Conservation (phyloP, 2,888 invertebrate species). For the Mythimna impura region DNA sequence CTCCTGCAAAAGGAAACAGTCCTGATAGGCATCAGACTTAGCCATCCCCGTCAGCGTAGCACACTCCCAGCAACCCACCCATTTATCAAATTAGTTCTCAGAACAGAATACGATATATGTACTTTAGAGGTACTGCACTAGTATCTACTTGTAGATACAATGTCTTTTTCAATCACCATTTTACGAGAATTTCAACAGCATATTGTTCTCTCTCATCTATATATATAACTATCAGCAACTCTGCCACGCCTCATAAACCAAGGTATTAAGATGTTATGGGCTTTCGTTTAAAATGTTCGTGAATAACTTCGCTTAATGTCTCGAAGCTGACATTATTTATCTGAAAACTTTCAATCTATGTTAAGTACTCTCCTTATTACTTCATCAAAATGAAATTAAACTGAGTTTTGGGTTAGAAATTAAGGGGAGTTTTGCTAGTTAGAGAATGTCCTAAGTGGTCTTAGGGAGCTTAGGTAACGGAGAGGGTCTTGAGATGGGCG, state of each 20-base stretch:
- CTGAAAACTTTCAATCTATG: constrained; percentile 60
- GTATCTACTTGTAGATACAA: too few species aligned
- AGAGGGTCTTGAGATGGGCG: too few species aligned
- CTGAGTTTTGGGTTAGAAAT: constrained; percentile 25
- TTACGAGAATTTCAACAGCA: neutral
- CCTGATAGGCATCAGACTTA: too few species aligned
- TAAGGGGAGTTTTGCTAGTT: constrained; percentile 18
- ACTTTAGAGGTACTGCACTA: neutral
- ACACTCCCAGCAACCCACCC: neutral
- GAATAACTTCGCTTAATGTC: constrained; percentile 51
- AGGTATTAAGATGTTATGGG: constrained; percentile 50
- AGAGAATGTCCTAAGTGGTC: constrained; percentile 12
- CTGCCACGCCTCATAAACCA: constrained; percentile 40
- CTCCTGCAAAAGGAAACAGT: too few species aligned
- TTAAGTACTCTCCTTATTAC: constrained; percentile 54
- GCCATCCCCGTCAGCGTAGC: too few species aligned
- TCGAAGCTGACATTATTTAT: constrained; percentile 56
- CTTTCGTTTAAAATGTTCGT: constrained; percentile 41
- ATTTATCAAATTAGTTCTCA: neutral
- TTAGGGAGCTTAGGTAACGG: neutral
- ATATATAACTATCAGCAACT: constrained; percentile 13
- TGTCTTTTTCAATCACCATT: constrained; percentile 2
- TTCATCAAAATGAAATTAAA: constrained; percentile 58
- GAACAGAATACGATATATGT: too few species aligned
- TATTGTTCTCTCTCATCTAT: constrained; percentile 11